Percentiles rank a stretch among this genome's conserved stretches.
phyloP scores from a whole-genome alignment of 2,113 vertebrate genomes.

The Hemichromis elongatus region DNA sequence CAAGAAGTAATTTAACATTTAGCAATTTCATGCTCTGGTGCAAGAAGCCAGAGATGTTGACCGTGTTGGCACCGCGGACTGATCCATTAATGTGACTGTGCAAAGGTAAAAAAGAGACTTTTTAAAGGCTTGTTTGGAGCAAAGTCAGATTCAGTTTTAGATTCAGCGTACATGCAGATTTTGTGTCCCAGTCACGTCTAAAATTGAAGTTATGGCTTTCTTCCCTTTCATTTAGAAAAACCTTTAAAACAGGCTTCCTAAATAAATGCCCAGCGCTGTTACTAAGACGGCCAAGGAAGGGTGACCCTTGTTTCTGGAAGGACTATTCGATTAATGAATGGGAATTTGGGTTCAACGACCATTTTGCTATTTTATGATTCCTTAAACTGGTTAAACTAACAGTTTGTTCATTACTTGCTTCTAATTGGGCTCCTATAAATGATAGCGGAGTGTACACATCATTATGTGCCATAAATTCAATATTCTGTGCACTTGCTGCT shows the following conservation, averaged over 20 bases:
- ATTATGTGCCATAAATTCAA: neutral
- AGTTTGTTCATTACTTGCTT: neutral
- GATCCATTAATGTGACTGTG: neutral
- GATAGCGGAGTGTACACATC: accelerated
- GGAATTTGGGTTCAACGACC: neutral
- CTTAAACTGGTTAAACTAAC: neutral
- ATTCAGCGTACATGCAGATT: neutral
- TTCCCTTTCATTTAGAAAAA: neutral
- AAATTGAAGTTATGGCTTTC: neutral
- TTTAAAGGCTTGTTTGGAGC: neutral
- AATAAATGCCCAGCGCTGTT: neutral
- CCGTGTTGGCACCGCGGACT: neutral
- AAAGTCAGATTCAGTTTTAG: neutral
- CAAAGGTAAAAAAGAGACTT: neutral
- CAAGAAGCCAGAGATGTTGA: neutral
- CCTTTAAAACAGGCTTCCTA: neutral
- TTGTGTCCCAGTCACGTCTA: neutral
- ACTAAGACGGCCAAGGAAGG: neutral
- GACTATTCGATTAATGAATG: neutral
- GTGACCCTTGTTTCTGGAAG: neutral
- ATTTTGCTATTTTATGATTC: neutral
- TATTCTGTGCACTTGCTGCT: neutral
- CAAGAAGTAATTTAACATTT: no score
- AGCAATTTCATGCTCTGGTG: neutral
- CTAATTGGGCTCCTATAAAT: neutral